phyloP scores from a whole-genome alignment of 2,797 vertebrate genomes.

The Chaetodon trifasciatus region DNA sequence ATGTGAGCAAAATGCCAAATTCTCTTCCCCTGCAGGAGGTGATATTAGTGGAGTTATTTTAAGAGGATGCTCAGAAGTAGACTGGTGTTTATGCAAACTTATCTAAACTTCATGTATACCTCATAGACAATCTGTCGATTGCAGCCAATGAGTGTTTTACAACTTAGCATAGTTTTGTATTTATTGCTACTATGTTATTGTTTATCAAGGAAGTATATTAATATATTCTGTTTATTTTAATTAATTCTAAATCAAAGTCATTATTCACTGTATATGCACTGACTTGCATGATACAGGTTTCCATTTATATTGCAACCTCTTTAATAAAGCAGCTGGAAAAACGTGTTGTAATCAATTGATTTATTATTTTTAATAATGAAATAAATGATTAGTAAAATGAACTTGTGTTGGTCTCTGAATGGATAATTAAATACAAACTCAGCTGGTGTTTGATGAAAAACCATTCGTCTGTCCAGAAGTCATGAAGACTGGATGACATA shows the following conservation, averaged over 20 bases:
- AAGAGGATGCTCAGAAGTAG: constrained; percentile 11
- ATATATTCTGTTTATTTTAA: constrained; percentile 29
- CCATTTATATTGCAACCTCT: constrained; percentile 24
- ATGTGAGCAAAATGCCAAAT: constrained; percentile 27
- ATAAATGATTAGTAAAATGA: constrained; percentile 47
- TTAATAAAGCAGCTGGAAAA: constrained; percentile 37
- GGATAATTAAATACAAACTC: background rate
- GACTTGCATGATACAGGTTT: constrained; percentile 17
- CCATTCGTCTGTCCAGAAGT: background rate
- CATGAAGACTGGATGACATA: background rate
- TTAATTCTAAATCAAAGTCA: background rate
- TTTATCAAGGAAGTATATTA: constrained; percentile 33
- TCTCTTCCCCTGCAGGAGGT: background rate
- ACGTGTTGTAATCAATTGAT: constrained; percentile 34
- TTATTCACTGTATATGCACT: constrained; percentile 33
- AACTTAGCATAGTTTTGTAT: constrained; percentile 26
- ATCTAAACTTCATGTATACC: constrained; percentile 26
- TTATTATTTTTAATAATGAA: constrained; percentile 28
- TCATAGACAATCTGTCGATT: constrained; percentile 45
- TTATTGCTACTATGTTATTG: constrained; percentile 24
- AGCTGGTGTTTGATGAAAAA: background rate
- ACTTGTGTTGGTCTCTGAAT: constrained; percentile 31
- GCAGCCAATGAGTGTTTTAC: constrained; percentile 36
- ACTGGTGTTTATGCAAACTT: constrained; percentile 12
- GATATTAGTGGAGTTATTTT: background rate